Evolutionary conservation across 2,797 vertebrate species (phyloP).

Genomic region (Pteropus rufus): DNA sequence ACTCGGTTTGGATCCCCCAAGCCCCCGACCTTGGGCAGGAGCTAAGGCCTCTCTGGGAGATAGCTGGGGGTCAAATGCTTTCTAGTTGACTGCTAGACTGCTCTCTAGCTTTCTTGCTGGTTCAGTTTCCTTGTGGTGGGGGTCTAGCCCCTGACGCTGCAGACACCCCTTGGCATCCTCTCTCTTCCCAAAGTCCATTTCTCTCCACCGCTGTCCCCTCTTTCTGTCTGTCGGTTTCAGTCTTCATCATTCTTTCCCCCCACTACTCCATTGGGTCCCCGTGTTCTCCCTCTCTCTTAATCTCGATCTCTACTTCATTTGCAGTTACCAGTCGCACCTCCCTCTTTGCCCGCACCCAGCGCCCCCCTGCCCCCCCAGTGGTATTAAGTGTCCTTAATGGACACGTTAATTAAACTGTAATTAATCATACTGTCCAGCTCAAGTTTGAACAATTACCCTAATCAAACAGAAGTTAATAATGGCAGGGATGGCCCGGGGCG

Average conservation of each 20-base stretch:
- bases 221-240: neutral
- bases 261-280: neutral
- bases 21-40: neutral
- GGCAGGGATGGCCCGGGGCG: constrained; percentile 85
- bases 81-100: neutral
- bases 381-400: constrained; percentile 86
- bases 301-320: neutral
- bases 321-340: neutral
- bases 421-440: constrained; percentile 90
- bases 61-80: neutral
- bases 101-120: neutral
- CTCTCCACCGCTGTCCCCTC: neutral
- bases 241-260: neutral
- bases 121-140: neutral
- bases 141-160: neutral
- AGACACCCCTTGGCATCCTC: neutral
- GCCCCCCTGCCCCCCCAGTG: constrained; percentile 11
- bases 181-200: neutral
- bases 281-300: neutral
- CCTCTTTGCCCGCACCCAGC: neutral
- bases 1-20: neutral
- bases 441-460: constrained; percentile 89
- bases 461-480: constrained; percentile 91
- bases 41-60: neutral
- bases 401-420: constrained; percentile 91